Conservation (phyloP, 2,113 vertebrate species). For the Hiodon alosoides region DNA sequence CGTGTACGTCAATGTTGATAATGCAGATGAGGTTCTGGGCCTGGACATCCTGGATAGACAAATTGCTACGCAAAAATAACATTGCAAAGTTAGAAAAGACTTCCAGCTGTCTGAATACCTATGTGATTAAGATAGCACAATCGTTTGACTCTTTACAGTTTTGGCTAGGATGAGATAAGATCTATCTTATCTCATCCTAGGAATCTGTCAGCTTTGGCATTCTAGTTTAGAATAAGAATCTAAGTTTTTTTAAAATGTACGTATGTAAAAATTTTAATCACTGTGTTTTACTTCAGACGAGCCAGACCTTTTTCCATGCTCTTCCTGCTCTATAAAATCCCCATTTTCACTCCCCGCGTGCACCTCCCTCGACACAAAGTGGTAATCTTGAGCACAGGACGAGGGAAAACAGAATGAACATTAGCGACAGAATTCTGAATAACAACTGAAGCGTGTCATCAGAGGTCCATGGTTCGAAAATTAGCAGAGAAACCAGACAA, state of each 20-base stretch:
- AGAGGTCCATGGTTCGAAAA: not conserved
- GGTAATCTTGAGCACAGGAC: conserved; percentile 73
- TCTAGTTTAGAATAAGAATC: not conserved
- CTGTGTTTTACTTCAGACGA: no score
- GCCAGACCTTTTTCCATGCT: conserved; percentile 20
- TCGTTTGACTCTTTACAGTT: no score
- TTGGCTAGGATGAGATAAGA: no score
- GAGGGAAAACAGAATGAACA: not conserved
- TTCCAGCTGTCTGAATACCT: no score
- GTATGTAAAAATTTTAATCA: no score
- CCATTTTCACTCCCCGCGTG: conserved; percentile 69
- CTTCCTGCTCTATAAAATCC: conserved; percentile 83
- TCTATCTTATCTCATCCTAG: no score
- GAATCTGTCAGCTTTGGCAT: not conserved
- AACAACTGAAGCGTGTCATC: not conserved
- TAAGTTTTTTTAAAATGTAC: not conserved
- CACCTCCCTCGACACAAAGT: conserved; percentile 88
- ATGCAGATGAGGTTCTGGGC: conserved; percentile 90
- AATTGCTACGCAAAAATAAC: conserved; percentile 67
- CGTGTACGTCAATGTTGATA: conserved; percentile 93
- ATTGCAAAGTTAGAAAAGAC: no score
- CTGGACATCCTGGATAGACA: conserved; percentile 78
- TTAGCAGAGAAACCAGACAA: no score
- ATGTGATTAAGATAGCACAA: no score
- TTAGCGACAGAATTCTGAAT: not conserved